These are phyloP conservation scores for Carassius carassius DNA, from an alignment of 2,113 vertebrate genomes.

Conservation along the genomic window DNA sequence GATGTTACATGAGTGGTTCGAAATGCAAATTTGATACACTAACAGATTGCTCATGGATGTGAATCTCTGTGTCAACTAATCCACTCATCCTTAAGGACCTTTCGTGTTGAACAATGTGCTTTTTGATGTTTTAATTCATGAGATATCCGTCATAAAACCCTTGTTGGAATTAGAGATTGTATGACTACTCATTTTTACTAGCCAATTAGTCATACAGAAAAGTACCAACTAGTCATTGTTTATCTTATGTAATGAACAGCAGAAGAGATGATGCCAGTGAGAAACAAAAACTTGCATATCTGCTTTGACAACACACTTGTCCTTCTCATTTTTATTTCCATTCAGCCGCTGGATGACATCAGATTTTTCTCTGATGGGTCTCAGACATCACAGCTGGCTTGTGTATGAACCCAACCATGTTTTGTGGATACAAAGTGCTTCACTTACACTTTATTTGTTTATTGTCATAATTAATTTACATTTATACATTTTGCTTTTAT, in stretches of 20 bases:
- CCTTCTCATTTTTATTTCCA: slow-evolving; percentile 4
- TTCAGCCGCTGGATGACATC: background rate
- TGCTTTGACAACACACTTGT: background rate
- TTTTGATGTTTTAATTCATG: slow-evolving; percentile 13
- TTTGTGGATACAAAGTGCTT: background rate
- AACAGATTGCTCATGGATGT: background rate
- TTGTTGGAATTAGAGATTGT: background rate
- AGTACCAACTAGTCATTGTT: background rate
- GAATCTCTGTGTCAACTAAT: background rate
- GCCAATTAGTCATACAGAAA: background rate
- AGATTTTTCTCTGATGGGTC: background rate
- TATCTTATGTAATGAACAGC: background rate
- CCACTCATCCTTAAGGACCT: background rate
- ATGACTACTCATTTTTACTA: background rate
- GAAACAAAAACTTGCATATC: background rate
- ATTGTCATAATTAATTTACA: background rate
- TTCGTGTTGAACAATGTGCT: background rate
- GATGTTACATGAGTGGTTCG: background rate
- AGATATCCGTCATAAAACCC: background rate
- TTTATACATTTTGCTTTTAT: background rate
- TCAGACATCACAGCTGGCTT: background rate
- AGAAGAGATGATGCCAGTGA: background rate
- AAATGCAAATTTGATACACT: slow-evolving; percentile 11
- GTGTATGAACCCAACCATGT: background rate
- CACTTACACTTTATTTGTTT: background rate